phyloP scores from a whole-genome alignment of 2,888 invertebrate genomes.

The Tipula unca region DNA sequence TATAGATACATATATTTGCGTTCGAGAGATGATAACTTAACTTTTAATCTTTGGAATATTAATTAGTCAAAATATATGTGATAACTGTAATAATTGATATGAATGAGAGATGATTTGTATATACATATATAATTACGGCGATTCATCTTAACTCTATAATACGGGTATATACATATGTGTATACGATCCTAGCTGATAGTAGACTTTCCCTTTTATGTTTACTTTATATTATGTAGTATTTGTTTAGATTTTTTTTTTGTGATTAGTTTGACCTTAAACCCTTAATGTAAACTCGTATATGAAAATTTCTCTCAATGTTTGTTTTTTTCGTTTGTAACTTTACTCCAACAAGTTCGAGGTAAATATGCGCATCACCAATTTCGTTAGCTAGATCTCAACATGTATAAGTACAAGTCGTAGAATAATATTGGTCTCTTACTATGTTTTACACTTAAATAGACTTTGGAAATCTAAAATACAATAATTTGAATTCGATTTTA shows the following conservation, averaged over 20 bases:
- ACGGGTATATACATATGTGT: not conserved
- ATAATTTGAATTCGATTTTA: too few relatives aligned
- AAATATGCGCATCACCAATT: too few relatives aligned
- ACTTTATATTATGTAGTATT: not conserved
- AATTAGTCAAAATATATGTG: not conserved
- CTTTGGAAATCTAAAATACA: too few relatives aligned
- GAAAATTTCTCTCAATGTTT: too few relatives aligned
- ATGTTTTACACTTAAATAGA: too few relatives aligned
- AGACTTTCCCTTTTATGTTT: not conserved
- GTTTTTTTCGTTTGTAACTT: too few relatives aligned
- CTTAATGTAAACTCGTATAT: too few relatives aligned
- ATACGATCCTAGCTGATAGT: not conserved
- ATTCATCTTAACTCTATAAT: not conserved
- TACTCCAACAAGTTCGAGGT: too few relatives aligned
- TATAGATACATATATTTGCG: not conserved
- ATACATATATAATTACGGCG: not conserved
- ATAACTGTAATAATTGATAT: not conserved
- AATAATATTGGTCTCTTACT: too few relatives aligned
- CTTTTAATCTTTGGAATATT: not conserved
- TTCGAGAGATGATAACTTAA: not conserved
- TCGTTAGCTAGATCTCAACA: too few relatives aligned
- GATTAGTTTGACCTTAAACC: too few relatives aligned
- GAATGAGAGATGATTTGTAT: not conserved
- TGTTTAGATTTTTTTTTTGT: not conserved
- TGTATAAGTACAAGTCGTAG: too few relatives aligned